Base-by-base conservation (phyloP, 1,140 invertebrate species). In the Chlorops oryzae region DNA sequence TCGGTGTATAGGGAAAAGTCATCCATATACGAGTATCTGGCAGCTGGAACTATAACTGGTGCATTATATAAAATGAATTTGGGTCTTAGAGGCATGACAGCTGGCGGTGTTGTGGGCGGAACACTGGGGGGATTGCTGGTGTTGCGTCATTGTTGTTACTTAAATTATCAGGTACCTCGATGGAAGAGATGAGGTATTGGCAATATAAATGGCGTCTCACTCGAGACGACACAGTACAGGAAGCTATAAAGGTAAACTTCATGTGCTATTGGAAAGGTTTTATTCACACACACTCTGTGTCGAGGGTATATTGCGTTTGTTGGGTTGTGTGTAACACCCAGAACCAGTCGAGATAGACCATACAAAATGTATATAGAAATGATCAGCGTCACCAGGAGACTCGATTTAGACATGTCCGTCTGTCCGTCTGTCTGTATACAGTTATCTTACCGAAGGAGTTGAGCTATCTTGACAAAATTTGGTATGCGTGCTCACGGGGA, bases 1-100 rank as follows among this genome's bases (percentile, higher is more conserved):
- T 77, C 82, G 9, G 76, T 80, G 2, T 88, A 87, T 59, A 67
- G 80, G 50, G 80, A 78, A 18, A 80, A 84, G 58, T 77, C 77
- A 28, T 79, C 82, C 2, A 54, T 87, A 17, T 50, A 80, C 12
- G 83, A 88, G 60, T 86, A 84, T 72, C 56, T 80, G 1, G 59
- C 66, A 15, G 84, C 79, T 3, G 86, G 85, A 21, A 65, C 73
- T 0, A 5, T 81, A 3, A 78, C 83, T 1, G 86, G 86, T 3
- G 54, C 58, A 0, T 15, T 65, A 0, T 71, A 69, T 51, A 72
- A 68, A 56, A 2, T 66, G 1, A 66, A 61, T 52, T 57, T 83
- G 46, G 86, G 87, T 2, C 55, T 81, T 2, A 78, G 79, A 51
- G 85, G 79, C 6, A 78, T 78, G 63, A 50, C 82, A 7, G 80